Evolutionary conservation across 53 echinoderm and acorn worm genomes (phyloP).

Genomic region (Echinometra lucunter): DNA sequence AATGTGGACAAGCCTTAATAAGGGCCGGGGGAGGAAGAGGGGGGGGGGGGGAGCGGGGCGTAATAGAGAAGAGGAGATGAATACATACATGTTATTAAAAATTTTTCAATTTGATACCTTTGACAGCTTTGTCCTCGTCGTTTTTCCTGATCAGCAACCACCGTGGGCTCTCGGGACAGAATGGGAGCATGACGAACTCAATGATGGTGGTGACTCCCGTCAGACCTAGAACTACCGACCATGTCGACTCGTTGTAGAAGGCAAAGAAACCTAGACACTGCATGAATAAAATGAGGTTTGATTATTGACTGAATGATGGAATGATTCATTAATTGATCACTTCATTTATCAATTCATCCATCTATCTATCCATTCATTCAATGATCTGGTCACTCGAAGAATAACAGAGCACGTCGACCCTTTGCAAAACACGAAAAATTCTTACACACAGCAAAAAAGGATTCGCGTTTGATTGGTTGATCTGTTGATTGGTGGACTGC

Average conservation of each 20-base stretch:
- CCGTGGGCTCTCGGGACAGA: conserved; percentile 97
- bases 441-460: too few relatives aligned
- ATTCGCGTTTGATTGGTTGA: too few relatives aligned
- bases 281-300: too few relatives aligned
- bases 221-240: conserved; percentile 83
- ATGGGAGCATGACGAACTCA: conserved; percentile 81
- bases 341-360: neutral
- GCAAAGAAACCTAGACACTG: conserved; percentile 90
- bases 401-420: too few relatives aligned
- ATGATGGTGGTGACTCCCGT: conserved; percentile 75
- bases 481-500: neutral
- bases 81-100: neutral
- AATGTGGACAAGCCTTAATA: too few relatives aligned
- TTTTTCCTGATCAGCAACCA: conserved; percentile 85
- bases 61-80: neutral
- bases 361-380: neutral
- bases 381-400: neutral
- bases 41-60: too few relatives aligned
- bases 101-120: conserved; percentile 40
- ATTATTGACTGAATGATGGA: neutral
- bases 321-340: neutral
- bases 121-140: conserved; percentile 20
- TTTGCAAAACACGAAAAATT: too few relatives aligned
- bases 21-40: too few relatives aligned
- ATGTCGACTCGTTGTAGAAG: conserved; percentile 71